Evolutionary conservation across 2,797 vertebrate species (phyloP), one percentile per base, ranked within the genome.

Genomic region (Oceanodroma leucorhoa): DNA sequence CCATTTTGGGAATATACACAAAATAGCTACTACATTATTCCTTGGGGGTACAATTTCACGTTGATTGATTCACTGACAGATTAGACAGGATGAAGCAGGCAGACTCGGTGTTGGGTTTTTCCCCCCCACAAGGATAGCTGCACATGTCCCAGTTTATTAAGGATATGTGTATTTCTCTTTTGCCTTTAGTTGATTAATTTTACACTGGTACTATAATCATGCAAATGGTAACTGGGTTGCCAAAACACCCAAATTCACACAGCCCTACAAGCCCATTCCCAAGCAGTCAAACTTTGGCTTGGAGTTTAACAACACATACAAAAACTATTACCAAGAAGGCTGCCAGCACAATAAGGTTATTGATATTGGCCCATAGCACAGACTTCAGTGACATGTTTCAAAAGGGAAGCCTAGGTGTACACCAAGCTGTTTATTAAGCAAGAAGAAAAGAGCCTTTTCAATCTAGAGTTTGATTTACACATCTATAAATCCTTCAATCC

Each of bases 11-110:
- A 89, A 77, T 73, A 80, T 38, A 77, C 81, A 89, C 46, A 71
- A 73, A 92, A 67, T 5, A 83, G 81, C 90, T 71, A 75, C 70
- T 93, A 50, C 61, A 19, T 71, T 80, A 77, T 84, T 93, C 71
- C 88, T 77, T 70, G 30, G 51, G 73, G 80, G 34, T 50, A 67
- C 34, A 64, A 53, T 75, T 93, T 91, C 83, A 76, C 40, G 79
- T 51, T 82, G 93, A 93, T 79, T 41, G 85, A 86, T 93, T 88
- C 62, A 60, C 79, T 79, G 77, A 81, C 62, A 78, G 76, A 88
- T 79, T 32, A 84, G 90, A 81, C 38, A 84, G 73, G 77, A 93
- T 15, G 48, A 91, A 87, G 60, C 57, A 88, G 62, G 32, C 69
- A 88, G 76, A 48, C 20, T 48, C 6, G 2, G n/a, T 29, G 41